These are phyloP conservation scores for Gadus chalcogrammus DNA, from an alignment of 2,113 vertebrate species.

Conservation along the genomic window DNA sequence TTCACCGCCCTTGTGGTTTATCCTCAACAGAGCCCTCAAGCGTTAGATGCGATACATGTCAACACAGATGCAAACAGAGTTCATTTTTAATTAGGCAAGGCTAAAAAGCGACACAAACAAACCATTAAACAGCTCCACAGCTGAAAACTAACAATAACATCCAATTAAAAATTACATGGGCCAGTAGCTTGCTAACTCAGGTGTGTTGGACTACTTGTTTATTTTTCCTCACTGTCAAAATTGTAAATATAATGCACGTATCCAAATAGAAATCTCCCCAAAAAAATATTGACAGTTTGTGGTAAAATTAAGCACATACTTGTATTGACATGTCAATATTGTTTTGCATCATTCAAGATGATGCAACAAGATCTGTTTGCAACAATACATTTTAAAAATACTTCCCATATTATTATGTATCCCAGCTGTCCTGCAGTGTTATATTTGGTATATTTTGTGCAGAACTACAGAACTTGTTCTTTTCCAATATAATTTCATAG, in stretches of 20 bases:
- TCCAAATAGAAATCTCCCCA: conserved; percentile 4
- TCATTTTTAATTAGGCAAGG: conserved; percentile 55
- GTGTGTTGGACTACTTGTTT: conserved; percentile 35
- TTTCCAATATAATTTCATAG: too few species aligned
- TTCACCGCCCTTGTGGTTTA: conserved; percentile 29
- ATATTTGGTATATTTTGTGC: too few species aligned
- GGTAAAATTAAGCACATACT: too few species aligned
- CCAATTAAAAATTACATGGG: conserved; percentile 50
- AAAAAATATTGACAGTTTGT: conserved; percentile 4
- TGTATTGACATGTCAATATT: too few species aligned
- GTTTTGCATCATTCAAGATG: too few species aligned
- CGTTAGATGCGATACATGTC: conserved; percentile 30
- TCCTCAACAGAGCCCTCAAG: conserved; percentile 11
- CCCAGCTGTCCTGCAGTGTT: too few species aligned
- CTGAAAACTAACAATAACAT: conserved; percentile 54
- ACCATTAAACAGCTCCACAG: conserved; percentile 37
- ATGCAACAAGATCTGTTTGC: too few species aligned
- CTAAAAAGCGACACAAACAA: conserved; percentile 34
- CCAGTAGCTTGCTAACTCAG: conserved; percentile 35
- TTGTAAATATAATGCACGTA: conserved; percentile 36
- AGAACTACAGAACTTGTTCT: too few species aligned
- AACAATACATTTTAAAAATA: too few species aligned
- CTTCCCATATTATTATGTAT: too few species aligned
- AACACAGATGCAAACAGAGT: conserved; percentile 53
- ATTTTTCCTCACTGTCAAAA: conserved; percentile 50